A percentile compares a stretch with the other conserved stretches of the same genome.
These are phyloP conservation scores for Hydrochoerus hydrochaeris DNA, from an alignment of 2,113 vertebrate species.

Conservation along the genomic window DNA sequence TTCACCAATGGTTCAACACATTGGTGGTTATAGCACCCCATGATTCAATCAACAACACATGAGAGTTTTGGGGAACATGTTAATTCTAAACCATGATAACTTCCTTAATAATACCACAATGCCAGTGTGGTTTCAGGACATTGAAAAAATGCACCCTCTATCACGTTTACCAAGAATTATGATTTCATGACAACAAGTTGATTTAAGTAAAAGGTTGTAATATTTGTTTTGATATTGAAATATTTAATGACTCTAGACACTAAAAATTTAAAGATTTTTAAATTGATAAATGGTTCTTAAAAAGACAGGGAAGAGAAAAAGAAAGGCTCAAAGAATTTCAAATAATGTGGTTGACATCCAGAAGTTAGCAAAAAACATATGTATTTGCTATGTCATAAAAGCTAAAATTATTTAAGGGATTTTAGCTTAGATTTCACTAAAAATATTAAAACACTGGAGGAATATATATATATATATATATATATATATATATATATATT, in stretches of 20 bases:
- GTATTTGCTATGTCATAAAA: not conserved
- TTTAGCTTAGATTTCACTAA: constrained; percentile 29
- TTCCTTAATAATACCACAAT: not conserved
- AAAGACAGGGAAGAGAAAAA: not conserved
- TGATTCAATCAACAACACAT: not conserved
- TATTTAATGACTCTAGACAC: not conserved
- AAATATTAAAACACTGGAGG: constrained; percentile 38
- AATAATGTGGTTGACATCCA: not conserved
- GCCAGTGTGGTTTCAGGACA: not conserved
- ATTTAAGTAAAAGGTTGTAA: not conserved
- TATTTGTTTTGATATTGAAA: not conserved
- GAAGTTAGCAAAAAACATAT: not conserved
- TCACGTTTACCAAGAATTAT: not conserved
- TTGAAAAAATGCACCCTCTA: not conserved
- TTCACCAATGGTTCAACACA: not conserved
- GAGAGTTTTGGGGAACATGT: not conserved
- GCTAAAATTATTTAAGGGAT: constrained; percentile 31
- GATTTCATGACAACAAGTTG: not conserved
- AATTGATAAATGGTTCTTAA: not conserved
- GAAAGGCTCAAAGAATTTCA: not conserved
- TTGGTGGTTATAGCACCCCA: not conserved
- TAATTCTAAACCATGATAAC: not conserved
- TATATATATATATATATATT: not conserved
- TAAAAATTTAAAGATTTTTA: not conserved
- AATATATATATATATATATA: not conserved